Percentiles rank a stretch among this genome's conserved stretches.
Evolutionary conservation across 2,797 vertebrate species (phyloP).

Genomic region (Lates japonicus): DNA sequence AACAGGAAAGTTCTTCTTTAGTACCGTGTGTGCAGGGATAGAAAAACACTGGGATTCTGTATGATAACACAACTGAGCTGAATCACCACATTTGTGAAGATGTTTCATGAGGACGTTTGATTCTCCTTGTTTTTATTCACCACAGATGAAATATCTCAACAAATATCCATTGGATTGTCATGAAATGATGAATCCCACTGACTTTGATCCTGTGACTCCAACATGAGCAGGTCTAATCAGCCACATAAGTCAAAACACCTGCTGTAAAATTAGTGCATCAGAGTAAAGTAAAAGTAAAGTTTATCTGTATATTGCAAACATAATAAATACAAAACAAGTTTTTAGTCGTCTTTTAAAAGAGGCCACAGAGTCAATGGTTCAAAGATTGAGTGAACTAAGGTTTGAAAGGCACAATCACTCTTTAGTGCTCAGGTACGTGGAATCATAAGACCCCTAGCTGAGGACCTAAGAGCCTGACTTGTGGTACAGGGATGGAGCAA

Average conservation of each 20-base stretch:
- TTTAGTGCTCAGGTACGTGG: too few relatives aligned
- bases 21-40: background rate
- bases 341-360: too few relatives aligned
- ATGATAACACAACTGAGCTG: background rate
- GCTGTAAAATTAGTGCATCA: background rate
- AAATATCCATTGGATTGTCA: background rate
- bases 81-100: background rate
- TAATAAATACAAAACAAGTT: too few relatives aligned
- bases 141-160: background rate
- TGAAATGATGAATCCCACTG: too few relatives aligned
- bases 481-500: too few relatives aligned
- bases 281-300: too few relatives aligned
- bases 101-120: background rate
- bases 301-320: too few relatives aligned
- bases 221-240: background rate
- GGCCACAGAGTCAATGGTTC: too few relatives aligned
- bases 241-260: background rate
- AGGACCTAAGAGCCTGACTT: too few relatives aligned
- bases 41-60: background rate
- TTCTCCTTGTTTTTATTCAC: background rate
- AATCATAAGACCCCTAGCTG: too few relatives aligned
- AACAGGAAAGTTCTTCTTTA: constrained; percentile 10
- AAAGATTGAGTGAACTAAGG: too few relatives aligned
- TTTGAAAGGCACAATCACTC: too few relatives aligned
- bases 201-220: background rate